Evolutionary conservation across 2,797 vertebrate species (phyloP), one percentile per base, ranked within the genome.

Genomic region (Sebastes melanostomus): DNA sequence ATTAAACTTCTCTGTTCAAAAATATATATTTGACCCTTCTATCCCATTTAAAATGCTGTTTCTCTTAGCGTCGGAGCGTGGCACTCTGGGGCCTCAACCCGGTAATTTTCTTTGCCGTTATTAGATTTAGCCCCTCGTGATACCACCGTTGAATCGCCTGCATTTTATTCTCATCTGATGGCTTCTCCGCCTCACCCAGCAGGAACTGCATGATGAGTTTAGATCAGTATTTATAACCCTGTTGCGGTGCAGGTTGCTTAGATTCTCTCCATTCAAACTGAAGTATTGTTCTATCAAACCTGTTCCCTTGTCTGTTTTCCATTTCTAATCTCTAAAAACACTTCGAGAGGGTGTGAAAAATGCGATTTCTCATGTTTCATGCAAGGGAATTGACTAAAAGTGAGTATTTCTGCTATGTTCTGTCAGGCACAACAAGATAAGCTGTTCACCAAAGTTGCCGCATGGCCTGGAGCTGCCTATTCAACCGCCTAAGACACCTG

Each of bases 171-270:
- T 66, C 76, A 69, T 81, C 77, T 75, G 86, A 84, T 67, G 65
- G 82, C 78, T 77, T 67, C 84, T 85, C 87, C 63, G 25, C 81
- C 79, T 81, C 88, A 29, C 77, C n/a, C 72, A 78, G 88, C 80
- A 75, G 56, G 75, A 60, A 59, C 75, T 0, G 8, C 66, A 34
- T 54, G 70, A 83, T 84, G 83, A 67, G 75, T 93, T 84, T 74
- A 78, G 87, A 85, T 72, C 72, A 60, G 87, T 92, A 90, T 92
- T 92, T 90, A 83, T 89, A 91, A 88, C 77, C 46, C 42, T 75
- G 89, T 86, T 90, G 89, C 86, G 89, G 85, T 61, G 88, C 86
- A 86, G 86, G 84, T 85, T 78, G 72, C 76, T 82, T 63, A n/a
- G 30, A 84, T 82, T 84, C 42, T 75, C 66, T 60, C 77, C 18